These are phyloP conservation scores for Gallinago media DNA, from an alignment of 2,113 vertebrate genomes.

Conservation along the genomic window DNA sequence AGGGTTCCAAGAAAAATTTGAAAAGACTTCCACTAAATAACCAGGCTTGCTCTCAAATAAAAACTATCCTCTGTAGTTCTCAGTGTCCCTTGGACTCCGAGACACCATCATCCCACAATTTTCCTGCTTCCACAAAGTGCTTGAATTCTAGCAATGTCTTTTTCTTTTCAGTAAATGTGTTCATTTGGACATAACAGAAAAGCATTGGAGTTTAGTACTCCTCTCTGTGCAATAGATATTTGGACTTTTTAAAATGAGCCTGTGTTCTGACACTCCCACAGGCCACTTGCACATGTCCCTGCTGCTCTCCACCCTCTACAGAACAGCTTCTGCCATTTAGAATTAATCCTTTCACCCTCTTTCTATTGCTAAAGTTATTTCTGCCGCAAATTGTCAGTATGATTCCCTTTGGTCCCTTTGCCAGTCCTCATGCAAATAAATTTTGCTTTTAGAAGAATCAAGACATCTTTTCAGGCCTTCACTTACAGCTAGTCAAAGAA, in stretches of 20 bases:
- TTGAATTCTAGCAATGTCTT: background rate
- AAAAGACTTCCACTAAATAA: background rate
- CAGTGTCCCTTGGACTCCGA: background rate
- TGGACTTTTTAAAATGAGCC: background rate
- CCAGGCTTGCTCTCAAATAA: background rate
- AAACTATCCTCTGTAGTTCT: background rate
- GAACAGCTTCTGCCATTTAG: background rate
- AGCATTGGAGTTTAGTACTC: background rate
- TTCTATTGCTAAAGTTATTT: background rate
- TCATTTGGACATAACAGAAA: background rate
- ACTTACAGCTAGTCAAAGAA: background rate
- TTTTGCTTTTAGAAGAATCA: background rate
- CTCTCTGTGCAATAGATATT: background rate
- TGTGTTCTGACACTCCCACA: background rate
- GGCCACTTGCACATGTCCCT: background rate
- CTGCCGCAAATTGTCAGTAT: background rate
- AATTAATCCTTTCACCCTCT: background rate
- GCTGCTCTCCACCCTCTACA: background rate
- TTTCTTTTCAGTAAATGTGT: background rate
- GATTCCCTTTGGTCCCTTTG: background rate
- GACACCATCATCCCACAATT: background rate
- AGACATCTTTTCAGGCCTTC: background rate
- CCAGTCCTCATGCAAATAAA: background rate
- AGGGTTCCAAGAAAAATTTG: background rate
- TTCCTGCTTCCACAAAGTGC: background rate